Evolutionary conservation across 2,888 invertebrate species (phyloP).

Genomic region (Hirtodrosophila confusa): DNA sequence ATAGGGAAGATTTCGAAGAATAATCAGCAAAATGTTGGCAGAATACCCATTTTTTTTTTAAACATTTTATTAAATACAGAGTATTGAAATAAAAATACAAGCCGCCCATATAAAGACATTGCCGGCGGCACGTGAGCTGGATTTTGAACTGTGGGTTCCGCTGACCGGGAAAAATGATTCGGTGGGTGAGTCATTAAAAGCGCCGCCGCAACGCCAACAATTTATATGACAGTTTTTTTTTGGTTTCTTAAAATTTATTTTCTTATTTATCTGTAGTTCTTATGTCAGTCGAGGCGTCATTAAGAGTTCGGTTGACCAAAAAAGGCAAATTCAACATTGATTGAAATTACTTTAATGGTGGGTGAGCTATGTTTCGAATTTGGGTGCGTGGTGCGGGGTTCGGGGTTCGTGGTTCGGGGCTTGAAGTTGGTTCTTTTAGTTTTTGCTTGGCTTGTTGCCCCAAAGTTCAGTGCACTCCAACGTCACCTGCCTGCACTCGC

Average conservation of each 20-base stretch:
- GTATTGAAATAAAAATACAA: constrained; percentile 15
- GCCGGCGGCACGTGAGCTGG: constrained; percentile 63
- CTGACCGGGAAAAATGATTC: constrained; percentile 17
- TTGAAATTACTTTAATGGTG: constrained; percentile 74
- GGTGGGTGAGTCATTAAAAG: constrained; percentile 72
- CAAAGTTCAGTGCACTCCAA: constrained; percentile 55
- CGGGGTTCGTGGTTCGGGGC: no score
- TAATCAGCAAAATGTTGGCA: not conserved
- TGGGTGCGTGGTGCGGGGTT: constrained; percentile 18
- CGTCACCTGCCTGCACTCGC: constrained; percentile 40
- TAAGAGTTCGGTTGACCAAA: constrained; percentile 64
- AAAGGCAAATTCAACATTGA: constrained; percentile 55
- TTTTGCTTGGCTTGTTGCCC: constrained; percentile 31
- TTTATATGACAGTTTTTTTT: constrained; percentile 69
- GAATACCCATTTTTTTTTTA: not conserved
- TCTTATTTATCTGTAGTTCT: constrained; percentile 5
- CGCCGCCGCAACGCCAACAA: constrained; percentile 56
- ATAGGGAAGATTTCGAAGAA: no score
- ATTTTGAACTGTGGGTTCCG: constrained; percentile 4
- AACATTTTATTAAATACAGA: constrained; percentile 6
- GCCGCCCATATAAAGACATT: constrained; percentile 61
- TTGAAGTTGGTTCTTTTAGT: not conserved
- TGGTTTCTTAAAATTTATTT: constrained; percentile 4
- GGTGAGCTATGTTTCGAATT: constrained; percentile 36
- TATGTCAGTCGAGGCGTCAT: constrained; percentile 57